A percentile compares a stretch with the other conserved stretches of the same genome.
These are phyloP conservation scores for Drosophila demipolita DNA, from an alignment of 2,888 invertebrate genomes.

Conservation along the genomic window DNA sequence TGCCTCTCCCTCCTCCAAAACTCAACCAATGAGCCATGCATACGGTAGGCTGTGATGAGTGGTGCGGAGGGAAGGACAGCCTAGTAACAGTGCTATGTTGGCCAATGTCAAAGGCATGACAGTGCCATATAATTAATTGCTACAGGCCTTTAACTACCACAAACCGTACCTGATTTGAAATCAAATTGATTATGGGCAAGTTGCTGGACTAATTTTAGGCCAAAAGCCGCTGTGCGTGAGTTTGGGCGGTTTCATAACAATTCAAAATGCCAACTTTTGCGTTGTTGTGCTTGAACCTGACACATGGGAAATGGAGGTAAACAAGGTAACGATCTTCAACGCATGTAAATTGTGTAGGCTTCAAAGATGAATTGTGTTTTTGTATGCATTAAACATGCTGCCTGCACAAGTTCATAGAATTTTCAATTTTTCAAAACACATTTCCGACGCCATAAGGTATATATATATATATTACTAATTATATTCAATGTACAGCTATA, in stretches of 20 bases:
- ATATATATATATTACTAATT: not conserved
- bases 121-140: slow-evolving; percentile 52
- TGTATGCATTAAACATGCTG: not conserved
- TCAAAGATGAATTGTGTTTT: not conserved
- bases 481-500: too few species aligned
- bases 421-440: too few species aligned
- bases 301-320: not conserved
- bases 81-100: slow-evolving; percentile 12
- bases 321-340: not conserved
- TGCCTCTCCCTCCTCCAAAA: not conserved
- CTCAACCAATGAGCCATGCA: not conserved
- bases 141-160: not conserved
- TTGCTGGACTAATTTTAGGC: slow-evolving; percentile 16
- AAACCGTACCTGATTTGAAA: slow-evolving; percentile 16
- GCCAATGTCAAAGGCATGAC: slow-evolving; percentile 52
- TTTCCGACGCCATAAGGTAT: not conserved
- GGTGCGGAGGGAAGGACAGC: not conserved
- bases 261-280: slow-evolving; percentile 11
- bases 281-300: not conserved
- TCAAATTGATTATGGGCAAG: slow-evolving; percentile 32
- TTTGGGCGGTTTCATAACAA: slow-evolving; percentile 14
- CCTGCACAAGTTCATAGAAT: too few species aligned
- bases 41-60: not conserved
- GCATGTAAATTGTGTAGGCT: not conserved
- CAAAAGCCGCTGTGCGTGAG: slow-evolving; percentile 10